These are phyloP conservation scores for Melanaphis sacchari DNA, from an alignment of 1,140 invertebrate species.

Conservation along the genomic window DNA sequence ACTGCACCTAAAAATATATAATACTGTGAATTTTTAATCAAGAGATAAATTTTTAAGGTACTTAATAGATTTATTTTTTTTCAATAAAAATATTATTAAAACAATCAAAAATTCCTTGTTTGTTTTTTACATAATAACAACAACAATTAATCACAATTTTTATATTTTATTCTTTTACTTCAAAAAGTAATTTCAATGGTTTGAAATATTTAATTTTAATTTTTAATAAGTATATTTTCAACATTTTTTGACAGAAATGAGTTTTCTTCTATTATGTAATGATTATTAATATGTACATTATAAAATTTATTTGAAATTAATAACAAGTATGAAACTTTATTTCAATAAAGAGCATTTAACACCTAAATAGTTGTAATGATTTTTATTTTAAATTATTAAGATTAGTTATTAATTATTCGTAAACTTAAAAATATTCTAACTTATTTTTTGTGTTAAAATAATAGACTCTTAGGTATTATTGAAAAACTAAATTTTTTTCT, in stretches of 20 bases:
- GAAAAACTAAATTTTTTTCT: neutral
- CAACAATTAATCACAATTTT: too few relatives aligned
- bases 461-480: neutral
- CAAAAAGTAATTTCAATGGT: neutral
- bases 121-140: neutral
- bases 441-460: neutral
- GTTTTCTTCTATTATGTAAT: neutral
- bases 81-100: neutral
- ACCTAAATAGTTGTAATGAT: too few relatives aligned
- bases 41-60: neutral
- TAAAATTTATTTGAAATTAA: neutral
- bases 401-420: neutral
- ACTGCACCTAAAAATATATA: conserved; percentile 40
- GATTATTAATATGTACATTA: neutral
- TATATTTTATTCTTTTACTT: neutral
- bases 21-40: neutral
- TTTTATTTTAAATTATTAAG: too few relatives aligned
- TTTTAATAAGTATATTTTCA: neutral
- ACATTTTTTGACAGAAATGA: rapidly evolving
- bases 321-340: too few relatives aligned
- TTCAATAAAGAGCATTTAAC: too few relatives aligned
- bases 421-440: neutral
- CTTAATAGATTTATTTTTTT: neutral
- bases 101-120: neutral
- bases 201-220: too few relatives aligned